Base-by-base conservation (phyloP, 2,113 vertebrate species). In the Callocephalon fimbriatum region DNA sequence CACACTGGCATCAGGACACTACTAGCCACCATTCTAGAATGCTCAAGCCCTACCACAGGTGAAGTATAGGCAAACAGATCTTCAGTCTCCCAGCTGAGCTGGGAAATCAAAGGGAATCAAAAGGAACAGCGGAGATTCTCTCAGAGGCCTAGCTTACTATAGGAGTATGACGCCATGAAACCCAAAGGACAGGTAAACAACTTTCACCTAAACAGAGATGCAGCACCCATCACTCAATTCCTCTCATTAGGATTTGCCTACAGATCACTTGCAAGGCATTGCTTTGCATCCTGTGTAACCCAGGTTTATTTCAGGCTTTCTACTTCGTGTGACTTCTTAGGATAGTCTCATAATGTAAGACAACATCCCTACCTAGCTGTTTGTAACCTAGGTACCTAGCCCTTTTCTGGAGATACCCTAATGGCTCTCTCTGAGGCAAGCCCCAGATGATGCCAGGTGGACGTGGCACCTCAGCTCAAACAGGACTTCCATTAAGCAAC, bases 1-100 rank as follows among this genome's bases (percentile, higher is more conserved):
- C 53, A 44, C 7, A 2, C 13, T 1, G 1, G 25, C 25, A 68
- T 16, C 13, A 59, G 53, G 5, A 68, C 3, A 15, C 10, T 50
- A 16, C 20, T 37, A 29, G 25, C 23, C 15, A 31, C 10, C 25
- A 35, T 48, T 75, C 44, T 58, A 86, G 44, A 31, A 67, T 58
- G 83, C 53, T 59, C 31, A 59, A 59, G 20, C 10, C 37, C 35
- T 59, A 42, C 16, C 29, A 35, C 38, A 63, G 48, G 25, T 26
- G 38, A 74, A 21, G 18, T 38, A 40, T 5, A 76, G 37, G 20
- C 67, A 76, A 48, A 50, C 72, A 68, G 44, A 48, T 58, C 29
- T 86, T 58, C 62, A 59, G 51, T 50, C 25, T 59, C 44, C 35
- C 31, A 76, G 20, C 15, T 67, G 72, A 50, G 35, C 19, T 58